phyloP scores from a whole-genome alignment of 1,140 invertebrate species.

The Drosophila ercepeae region DNA sequence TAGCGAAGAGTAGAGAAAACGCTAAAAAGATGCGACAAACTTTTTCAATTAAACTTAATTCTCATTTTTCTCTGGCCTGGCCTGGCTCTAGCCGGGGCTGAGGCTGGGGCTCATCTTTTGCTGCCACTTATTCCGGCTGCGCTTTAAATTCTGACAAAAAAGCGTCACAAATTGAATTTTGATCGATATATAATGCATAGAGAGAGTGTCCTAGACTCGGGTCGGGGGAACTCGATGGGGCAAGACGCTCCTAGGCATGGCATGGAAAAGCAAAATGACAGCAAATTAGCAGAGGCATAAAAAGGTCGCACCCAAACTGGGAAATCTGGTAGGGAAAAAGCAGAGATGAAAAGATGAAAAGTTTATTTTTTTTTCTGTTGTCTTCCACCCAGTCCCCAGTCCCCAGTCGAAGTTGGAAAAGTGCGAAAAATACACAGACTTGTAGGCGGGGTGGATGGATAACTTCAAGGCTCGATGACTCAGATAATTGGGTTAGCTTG shows the following conservation, averaged over 20 bases:
- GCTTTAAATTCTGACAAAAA: conserved; percentile 68
- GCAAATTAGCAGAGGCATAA: conserved; percentile 69
- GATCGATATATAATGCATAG: conserved; percentile 78
- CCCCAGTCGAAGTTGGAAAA: conserved; percentile 3
- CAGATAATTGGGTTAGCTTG: conserved; percentile 23
- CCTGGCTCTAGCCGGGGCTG: neutral
- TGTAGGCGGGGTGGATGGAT: conserved; percentile 12
- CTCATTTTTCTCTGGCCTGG: conserved; percentile 17
- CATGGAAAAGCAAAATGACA: conserved; percentile 77
- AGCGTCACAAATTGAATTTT: conserved; percentile 80
- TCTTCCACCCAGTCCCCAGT: neutral
- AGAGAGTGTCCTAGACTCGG: no score
- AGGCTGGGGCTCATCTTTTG: conserved; percentile 10
- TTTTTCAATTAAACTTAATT: conserved; percentile 81
- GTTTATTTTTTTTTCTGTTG: conserved; percentile 26
- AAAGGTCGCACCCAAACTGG: conserved; percentile 54
- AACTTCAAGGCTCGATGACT: conserved; percentile 35
- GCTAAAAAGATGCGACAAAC: conserved; percentile 72
- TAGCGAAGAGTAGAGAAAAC: conserved; percentile 22
- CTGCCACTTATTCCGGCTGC: conserved; percentile 27
- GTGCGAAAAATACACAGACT: conserved; percentile 32
- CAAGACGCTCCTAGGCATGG: conserved; percentile 34
- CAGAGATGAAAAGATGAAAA: conserved; percentile 34
- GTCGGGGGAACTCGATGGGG: neutral
- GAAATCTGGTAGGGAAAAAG: conserved; percentile 41